Conservation (phyloP, 2,113 vertebrate species). For the Corapipo altera region DNA sequence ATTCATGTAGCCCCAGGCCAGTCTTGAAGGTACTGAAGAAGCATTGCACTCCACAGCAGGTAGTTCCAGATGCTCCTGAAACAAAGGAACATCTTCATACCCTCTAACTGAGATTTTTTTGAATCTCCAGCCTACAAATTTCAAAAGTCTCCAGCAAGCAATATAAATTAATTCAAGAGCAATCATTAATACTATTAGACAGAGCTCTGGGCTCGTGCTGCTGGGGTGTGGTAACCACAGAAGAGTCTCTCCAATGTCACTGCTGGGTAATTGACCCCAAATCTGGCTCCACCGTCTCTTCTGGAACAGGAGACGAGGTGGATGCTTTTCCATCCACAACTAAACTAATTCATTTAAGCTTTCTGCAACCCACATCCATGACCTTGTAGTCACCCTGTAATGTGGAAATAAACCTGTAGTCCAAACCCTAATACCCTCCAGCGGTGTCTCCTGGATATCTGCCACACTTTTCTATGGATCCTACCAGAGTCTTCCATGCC, state of each 20-base stretch:
- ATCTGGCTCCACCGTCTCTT: neutral
- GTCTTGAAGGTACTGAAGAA: neutral
- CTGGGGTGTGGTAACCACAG: neutral
- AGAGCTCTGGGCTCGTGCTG: accelerated
- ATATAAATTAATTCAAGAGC: neutral
- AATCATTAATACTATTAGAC: neutral
- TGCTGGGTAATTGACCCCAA: neutral
- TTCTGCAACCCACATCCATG: neutral
- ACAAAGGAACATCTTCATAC: neutral
- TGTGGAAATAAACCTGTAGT: neutral
- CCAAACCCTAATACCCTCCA: neutral
- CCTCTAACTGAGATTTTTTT: neutral
- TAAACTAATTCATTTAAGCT: neutral
- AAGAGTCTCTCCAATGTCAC: too few relatives aligned
- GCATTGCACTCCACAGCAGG: neutral
- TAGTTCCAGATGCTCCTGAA: neutral
- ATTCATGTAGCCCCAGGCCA: neutral
- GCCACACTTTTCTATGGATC: neutral
- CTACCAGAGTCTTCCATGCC: neutral
- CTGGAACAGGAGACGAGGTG: neutral
- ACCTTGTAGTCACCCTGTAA: neutral
- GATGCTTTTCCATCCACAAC: neutral
- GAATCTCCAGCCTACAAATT: neutral
- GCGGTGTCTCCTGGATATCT: neutral
- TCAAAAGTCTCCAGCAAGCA: neutral